Conservation (phyloP, 1,140 invertebrate species). For the Aphis gossypii region DNA sequence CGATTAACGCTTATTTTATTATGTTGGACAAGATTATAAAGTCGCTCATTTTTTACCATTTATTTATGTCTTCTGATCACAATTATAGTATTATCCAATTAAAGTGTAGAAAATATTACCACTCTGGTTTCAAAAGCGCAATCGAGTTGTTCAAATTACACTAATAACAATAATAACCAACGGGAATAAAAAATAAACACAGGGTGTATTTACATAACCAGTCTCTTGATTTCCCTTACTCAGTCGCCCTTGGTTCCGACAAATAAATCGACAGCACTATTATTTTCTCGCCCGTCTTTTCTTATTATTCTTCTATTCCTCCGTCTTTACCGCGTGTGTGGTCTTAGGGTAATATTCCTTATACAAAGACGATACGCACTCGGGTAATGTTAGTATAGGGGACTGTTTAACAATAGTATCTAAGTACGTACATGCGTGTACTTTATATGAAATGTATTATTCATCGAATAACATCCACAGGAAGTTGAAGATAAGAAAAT, state of each 20-base stretch:
- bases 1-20: neutral
- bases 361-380: neutral
- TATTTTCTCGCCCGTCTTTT: slow-evolving; percentile 12
- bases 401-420: neutral
- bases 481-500: slow-evolving; percentile 25
- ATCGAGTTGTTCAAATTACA: slow-evolving; percentile 46
- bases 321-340: slow-evolving; percentile 30
- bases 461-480: neutral
- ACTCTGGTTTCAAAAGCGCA: neutral
- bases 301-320: neutral
- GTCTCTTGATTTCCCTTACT: slow-evolving; percentile 4
- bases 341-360: slow-evolving; percentile 48
- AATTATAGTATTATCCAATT: slow-evolving; percentile 39
- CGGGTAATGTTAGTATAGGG: slow-evolving; percentile 11
- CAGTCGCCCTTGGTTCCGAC: slow-evolving; percentile 16
- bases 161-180: slow-evolving; percentile 49
- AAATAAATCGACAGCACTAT: neutral
- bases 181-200: slow-evolving; percentile 45
- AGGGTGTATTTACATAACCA: slow-evolving; percentile 57
- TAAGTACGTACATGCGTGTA: neutral
- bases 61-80: slow-evolving; percentile 39
- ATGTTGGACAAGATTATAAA: neutral
- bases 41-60: neutral
- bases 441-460: slow-evolving; percentile 35
- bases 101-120: slow-evolving; percentile 36